Conservation (phyloP, 2,888 invertebrate species). For the Adelphocoris suturalis region DNA sequence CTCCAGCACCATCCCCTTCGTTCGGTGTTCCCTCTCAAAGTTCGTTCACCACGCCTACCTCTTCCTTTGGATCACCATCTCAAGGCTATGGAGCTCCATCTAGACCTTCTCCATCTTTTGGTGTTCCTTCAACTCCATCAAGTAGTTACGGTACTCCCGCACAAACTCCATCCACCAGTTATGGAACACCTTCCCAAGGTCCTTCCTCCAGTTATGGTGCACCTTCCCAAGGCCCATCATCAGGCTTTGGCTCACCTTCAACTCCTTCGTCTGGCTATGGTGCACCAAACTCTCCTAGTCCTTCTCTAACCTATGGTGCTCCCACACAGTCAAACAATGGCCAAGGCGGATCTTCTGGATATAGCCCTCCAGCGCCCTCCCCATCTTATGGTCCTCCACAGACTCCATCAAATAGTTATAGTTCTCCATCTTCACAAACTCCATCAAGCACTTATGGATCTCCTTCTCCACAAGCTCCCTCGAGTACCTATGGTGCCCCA, state of each 20-base stretch:
- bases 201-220: constrained; percentile 53
- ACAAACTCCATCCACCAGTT: constrained; percentile 71
- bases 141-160: constrained; percentile 66
- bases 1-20: constrained; percentile 71
- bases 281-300: constrained; percentile 70
- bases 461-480: constrained; percentile 65
- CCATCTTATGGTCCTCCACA: constrained; percentile 72
- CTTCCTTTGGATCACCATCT: constrained; percentile 77
- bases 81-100: constrained; percentile 71
- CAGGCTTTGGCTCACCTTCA: constrained; percentile 73
- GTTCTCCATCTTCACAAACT: constrained; percentile 1
- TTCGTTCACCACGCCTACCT: constrained; percentile 72
- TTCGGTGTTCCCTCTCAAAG: constrained; percentile 71
- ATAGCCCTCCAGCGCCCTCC: not conserved
- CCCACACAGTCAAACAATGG: constrained; percentile 66
- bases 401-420: constrained; percentile 67
- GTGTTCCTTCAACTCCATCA: constrained; percentile 68
- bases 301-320: constrained; percentile 75
- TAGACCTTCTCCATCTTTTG: not conserved
- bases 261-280: constrained; percentile 71
- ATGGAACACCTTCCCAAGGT: constrained; percentile 63
- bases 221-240: constrained; percentile 58
- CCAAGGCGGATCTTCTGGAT: not conserved
- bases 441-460: constrained; percentile 69
- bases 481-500: constrained; percentile 73